These are phyloP conservation scores for Morinoia aosen DNA, from an alignment of 2,888 invertebrate species.

Conservation along the genomic window DNA sequence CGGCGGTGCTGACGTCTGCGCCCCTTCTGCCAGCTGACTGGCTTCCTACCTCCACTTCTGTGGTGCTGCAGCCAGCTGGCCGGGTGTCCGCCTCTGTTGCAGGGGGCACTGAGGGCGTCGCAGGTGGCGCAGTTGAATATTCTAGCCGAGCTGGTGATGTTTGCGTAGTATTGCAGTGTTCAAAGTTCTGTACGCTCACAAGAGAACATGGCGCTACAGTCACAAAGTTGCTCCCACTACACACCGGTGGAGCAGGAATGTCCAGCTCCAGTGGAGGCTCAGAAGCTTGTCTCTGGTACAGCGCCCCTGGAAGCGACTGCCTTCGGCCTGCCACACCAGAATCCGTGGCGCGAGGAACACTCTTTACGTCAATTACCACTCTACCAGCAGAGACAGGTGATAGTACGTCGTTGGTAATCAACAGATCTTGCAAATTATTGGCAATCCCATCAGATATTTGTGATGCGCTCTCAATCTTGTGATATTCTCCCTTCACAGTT, in stretches of 20 bases:
- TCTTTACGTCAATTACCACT: not conserved
- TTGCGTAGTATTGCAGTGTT: not conserved
- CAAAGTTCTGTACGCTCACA: not conserved
- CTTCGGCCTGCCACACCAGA: not conserved
- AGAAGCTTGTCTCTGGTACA: conserved; percentile 16
- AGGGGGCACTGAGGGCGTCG: not conserved
- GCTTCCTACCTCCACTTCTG: no score
- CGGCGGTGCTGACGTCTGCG: no score
- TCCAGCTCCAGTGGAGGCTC: not conserved
- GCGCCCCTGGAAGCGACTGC: not conserved
- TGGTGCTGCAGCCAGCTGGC: no score
- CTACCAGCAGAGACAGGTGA: not conserved
- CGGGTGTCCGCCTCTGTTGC: not conserved
- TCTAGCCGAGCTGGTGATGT: not conserved
- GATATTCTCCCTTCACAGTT: not conserved
- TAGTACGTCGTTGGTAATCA: not conserved
- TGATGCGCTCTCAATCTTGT: not conserved
- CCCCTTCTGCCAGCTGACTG: no score
- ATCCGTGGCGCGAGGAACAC: not conserved
- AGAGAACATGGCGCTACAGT: not conserved
- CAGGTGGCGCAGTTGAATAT: not conserved
- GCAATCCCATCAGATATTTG: not conserved
- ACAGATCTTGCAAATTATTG: not conserved
- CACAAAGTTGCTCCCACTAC: not conserved
- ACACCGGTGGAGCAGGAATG: not conserved